phyloP scores from a whole-genome alignment of 2,113 vertebrate species.

The Coreoperca whiteheadi region DNA sequence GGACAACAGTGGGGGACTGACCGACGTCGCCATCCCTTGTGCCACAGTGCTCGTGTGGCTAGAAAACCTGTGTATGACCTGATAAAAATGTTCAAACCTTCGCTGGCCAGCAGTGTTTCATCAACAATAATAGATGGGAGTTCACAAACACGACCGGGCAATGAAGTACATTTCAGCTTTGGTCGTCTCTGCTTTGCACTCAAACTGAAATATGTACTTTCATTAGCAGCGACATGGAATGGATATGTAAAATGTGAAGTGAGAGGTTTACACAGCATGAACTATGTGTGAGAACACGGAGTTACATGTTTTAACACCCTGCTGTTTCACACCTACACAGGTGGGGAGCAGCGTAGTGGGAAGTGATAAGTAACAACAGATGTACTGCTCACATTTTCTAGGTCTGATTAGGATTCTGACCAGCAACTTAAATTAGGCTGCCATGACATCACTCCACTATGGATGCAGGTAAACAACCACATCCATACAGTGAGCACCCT shows the following conservation, averaged over 20 bases:
- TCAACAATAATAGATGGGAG: neutral
- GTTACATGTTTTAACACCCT: neutral
- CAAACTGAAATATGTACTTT: neutral
- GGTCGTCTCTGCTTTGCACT: neutral
- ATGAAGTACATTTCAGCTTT: neutral
- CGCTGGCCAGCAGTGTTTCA: neutral
- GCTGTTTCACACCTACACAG: constrained; percentile 19
- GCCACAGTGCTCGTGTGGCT: neutral
- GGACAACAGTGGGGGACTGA: neutral
- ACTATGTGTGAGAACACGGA: neutral
- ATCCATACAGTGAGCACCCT: neutral
- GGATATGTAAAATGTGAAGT: neutral
- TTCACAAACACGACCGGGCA: neutral
- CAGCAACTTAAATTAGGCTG: neutral
- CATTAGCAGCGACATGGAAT: neutral
- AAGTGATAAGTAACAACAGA: neutral
- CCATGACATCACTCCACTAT: neutral
- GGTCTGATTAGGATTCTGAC: neutral
- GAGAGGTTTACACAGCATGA: neutral
- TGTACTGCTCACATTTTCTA: neutral
- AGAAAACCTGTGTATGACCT: neutral
- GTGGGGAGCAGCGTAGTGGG: too few species aligned
- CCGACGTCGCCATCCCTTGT: neutral
- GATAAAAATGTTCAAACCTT: neutral
- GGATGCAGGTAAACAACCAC: neutral